A percentile compares a stretch with the other conserved stretches of the same genome.
phyloP scores from a whole-genome alignment of 30 jellyfish, hydroid and myxozoan genomes.

The Hydractinia echinata region DNA sequence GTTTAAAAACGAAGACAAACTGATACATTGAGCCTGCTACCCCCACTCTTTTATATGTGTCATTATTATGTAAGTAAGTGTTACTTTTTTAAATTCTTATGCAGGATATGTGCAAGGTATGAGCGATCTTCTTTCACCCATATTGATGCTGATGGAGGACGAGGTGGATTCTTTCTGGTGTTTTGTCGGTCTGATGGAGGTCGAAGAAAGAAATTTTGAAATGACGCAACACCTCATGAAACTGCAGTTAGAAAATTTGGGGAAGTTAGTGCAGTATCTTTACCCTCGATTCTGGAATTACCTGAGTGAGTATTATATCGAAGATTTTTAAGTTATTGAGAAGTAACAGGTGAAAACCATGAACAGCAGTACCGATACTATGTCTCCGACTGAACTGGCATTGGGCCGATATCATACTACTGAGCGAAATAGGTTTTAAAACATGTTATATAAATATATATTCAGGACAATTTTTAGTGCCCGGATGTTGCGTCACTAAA shows the following conservation, averaged over 20 bases:
- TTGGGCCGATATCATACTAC: too few species aligned
- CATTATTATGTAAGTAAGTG: neutral
- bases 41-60: too few species aligned
- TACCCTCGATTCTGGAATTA: slow-evolving; percentile 61
- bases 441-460: too few species aligned
- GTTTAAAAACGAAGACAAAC: too few species aligned
- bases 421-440: too few species aligned
- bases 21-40: too few species aligned
- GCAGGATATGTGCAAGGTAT: slow-evolving; percentile 96
- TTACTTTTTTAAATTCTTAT: neutral
- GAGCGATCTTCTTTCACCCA: slow-evolving; percentile 92
- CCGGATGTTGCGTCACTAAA: too few species aligned
- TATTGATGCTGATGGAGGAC: slow-evolving; percentile 70
- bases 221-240: slow-evolving; percentile 79
- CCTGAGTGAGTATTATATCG: slow-evolving; percentile 41
- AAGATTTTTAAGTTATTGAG: neutral
- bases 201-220: slow-evolving; percentile 75
- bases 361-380: too few species aligned
- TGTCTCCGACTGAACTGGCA: too few species aligned
- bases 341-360: neutral
- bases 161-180: slow-evolving; percentile 95
- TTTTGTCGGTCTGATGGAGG: slow-evolving; percentile 87
- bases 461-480: too few species aligned
- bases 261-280: slow-evolving; percentile 45
- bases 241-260: slow-evolving; percentile 52